Evolutionary conservation across 2,888 invertebrate genomes (phyloP).

Genomic region (Augiades crinisus): DNA sequence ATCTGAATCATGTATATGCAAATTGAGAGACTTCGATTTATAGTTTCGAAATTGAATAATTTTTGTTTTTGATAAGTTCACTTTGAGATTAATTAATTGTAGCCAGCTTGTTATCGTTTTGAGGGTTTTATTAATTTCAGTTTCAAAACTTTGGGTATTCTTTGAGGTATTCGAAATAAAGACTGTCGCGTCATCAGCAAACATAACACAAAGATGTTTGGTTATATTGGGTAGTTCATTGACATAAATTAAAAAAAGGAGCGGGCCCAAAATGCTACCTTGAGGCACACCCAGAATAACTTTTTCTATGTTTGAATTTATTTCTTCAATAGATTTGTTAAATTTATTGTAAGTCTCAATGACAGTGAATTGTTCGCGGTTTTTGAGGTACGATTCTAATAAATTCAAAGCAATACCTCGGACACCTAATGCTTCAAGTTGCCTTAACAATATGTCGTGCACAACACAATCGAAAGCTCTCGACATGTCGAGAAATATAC

Average conservation of each 20-base stretch:
- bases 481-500: background rate
- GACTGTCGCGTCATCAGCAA: constrained; percentile 5
- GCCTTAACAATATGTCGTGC: background rate
- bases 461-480: background rate
- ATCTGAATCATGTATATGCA: background rate
- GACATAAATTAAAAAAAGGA: background rate
- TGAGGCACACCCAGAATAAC: constrained; percentile 1
- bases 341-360: background rate
- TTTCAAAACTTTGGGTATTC: background rate
- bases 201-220: background rate
- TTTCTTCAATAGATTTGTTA: background rate
- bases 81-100: background rate
- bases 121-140: background rate
- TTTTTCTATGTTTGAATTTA: background rate
- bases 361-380: background rate
- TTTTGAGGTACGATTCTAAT: background rate
- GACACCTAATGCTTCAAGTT: background rate
- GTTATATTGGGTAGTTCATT: background rate
- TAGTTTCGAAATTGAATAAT: background rate
- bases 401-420: background rate
- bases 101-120: background rate
- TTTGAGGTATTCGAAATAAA: background rate
- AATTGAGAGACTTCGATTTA: background rate
- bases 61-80: constrained; percentile 1
- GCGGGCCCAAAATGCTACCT: background rate